Conservation (phyloP, 30 jellyfish, hydroid and myxozoan species). For the Mastigias papua region DNA sequence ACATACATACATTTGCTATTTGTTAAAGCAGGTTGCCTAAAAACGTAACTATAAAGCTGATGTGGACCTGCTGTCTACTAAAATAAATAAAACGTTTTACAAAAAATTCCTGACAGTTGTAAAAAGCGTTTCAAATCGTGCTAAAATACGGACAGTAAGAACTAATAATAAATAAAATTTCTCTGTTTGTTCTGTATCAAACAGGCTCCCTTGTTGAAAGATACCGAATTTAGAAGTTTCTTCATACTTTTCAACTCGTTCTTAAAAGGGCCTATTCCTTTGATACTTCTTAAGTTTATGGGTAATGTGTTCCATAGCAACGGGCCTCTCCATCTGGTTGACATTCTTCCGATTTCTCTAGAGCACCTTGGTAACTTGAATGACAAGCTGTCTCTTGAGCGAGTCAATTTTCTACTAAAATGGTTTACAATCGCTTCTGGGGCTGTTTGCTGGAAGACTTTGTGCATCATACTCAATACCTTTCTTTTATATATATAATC, state of each 20-base stretch:
- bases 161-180: constrained; percentile 7
- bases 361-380: constrained; percentile 49
- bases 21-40: too few relatives aligned
- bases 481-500: constrained; percentile 29
- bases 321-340: constrained; percentile 40
- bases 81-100: background rate
- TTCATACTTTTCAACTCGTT: constrained; percentile 54
- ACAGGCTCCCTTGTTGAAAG: constrained; percentile 26
- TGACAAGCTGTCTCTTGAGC: constrained; percentile 51
- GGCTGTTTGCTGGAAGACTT: constrained; percentile 52
- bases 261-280: constrained; percentile 61
- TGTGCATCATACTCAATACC: constrained; percentile 54
- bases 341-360: constrained; percentile 45
- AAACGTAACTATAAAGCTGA: background rate
- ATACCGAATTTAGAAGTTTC: constrained; percentile 44
- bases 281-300: constrained; percentile 31
- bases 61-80: background rate
- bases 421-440: constrained; percentile 39
- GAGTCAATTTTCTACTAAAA: constrained; percentile 36
- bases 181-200: constrained; percentile 25
- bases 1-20: background rate
- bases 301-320: constrained; percentile 48
- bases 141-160: background rate
- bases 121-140: background rate
- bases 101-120: background rate